Conservation (phyloP, 1,140 invertebrate genomes). For the Ceratina calcarata region DNA sequence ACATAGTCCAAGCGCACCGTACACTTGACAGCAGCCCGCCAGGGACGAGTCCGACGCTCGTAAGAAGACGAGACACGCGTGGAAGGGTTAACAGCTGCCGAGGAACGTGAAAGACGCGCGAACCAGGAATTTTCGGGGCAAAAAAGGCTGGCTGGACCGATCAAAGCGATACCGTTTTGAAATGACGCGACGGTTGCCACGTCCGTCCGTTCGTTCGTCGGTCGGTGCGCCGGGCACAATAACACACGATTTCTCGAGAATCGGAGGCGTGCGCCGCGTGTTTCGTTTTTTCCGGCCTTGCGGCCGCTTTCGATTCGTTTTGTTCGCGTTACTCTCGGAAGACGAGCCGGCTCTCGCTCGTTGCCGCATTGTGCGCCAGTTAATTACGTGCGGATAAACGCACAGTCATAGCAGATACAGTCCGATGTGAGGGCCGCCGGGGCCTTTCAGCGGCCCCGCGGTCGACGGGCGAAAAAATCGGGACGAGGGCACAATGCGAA, state of each 20-base stretch:
- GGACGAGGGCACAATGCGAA: slow-evolving; percentile 70
- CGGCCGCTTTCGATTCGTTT: slow-evolving; percentile 42
- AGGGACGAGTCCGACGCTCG: too few relatives aligned
- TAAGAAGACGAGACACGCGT: too few relatives aligned
- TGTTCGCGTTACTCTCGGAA: slow-evolving; percentile 40
- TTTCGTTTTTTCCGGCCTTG: slow-evolving; percentile 1
- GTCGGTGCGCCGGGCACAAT: slow-evolving; percentile 43
- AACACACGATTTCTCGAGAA: slow-evolving; percentile 46
- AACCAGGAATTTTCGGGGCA: slow-evolving; percentile 14
- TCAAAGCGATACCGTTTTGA: neutral
- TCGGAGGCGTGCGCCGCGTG: neutral
- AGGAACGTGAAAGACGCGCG: neutral
- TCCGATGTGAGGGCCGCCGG: slow-evolving; percentile 31
- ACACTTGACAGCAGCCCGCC: too few relatives aligned
- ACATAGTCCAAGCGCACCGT: too few relatives aligned
- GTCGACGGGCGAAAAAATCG: slow-evolving; percentile 56
- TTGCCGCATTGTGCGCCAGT: slow-evolving; percentile 76
- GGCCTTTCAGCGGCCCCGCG: slow-evolving; percentile 38
- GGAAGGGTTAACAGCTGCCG: too few relatives aligned
- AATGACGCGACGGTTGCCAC: neutral
- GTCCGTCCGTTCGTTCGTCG: too few relatives aligned
- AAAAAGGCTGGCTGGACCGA: slow-evolving; percentile 22
- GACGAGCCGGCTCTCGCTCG: slow-evolving; percentile 51
- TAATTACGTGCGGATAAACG: slow-evolving; percentile 79
- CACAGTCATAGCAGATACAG: slow-evolving; percentile 73